Base-by-base conservation (phyloP, 1,140 invertebrate species). In the Camponotus floridanus region DNA sequence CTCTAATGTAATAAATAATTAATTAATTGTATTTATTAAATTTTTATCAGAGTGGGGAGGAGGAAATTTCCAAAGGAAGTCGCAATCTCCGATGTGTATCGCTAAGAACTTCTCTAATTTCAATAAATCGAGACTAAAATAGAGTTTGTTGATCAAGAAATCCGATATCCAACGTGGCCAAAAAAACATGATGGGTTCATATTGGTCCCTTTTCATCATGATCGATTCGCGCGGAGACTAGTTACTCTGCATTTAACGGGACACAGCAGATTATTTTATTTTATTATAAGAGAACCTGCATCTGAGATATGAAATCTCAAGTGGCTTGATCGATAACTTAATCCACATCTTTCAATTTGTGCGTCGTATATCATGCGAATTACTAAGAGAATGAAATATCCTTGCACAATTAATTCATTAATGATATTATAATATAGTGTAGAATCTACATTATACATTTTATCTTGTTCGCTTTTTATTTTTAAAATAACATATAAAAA, bases 101-200 rank as follows among this genome's bases (percentile, higher is more conserved):
- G 18, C 36, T 5, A 39, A 42, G 65, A 68, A 68, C n/a, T 59
- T 68, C 39, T 18, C 48, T 8, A 51, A 51, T 51, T 51, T 51
- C 48, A 51, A 26, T 45, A 68, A 80, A 70, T 70, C 13, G 51
- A 26, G 67, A 70, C 8, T 18, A 9, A 26, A 39, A 59, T 80
- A 70, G 21, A 80, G 15, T 80, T 80, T 80, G 78, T 70, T 80
- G 55, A 45, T 42, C 26, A 5, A 13, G 45, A 51, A 84, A 84
- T 57, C 8, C 13, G 70, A 84, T 84, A 83, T 59, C 42, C 31
- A 48, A 36, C n/a, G 11, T 18, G 13, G 6, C 18, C 26, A 26
- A 26, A 26, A 18, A 39, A 74, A 45, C 33, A 13, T 8, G 26
- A 21, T 15, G 1, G 31, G 39, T 21, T 83, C 39, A 1, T 21